Evolutionary conservation across 2,797 vertebrate species (phyloP).

Genomic region (Gymnothorax javanicus): DNA sequence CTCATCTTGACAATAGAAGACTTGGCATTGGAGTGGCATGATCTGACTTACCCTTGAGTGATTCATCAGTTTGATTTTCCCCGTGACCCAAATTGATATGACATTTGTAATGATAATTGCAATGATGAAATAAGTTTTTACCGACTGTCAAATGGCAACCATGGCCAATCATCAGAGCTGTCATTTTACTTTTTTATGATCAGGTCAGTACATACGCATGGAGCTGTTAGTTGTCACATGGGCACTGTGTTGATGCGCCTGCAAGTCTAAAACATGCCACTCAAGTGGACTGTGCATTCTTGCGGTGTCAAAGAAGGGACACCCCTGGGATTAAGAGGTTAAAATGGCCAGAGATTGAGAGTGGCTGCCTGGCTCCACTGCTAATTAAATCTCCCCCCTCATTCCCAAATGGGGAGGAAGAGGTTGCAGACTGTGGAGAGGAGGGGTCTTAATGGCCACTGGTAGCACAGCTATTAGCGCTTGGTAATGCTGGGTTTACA

Average conservation of each 20-base stretch:
- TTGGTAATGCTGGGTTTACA: too few species aligned
- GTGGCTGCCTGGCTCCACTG: not conserved
- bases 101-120: not conserved
- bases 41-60: too few species aligned
- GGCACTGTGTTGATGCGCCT: not conserved
- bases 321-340: conserved; percentile 8
- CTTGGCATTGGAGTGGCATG: too few species aligned
- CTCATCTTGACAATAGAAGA: too few species aligned
- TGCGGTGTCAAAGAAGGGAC: not conserved
- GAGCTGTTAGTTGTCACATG: not conserved
- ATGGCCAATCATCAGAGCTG: not conserved
- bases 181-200: not conserved
- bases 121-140: not conserved
- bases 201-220: too few species aligned
- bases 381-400: conserved; percentile 13
- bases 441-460: not conserved
- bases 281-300: not conserved
- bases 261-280: not conserved
- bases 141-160: not conserved
- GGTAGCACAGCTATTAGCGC: not conserved
- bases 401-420: not conserved
- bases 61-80: not conserved
- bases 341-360: not conserved
- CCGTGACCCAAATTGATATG: not conserved
- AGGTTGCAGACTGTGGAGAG: not conserved